These are phyloP conservation scores for Callospermophilus lateralis DNA, from an alignment of 2,113 vertebrate genomes.

Conservation along the genomic window DNA sequence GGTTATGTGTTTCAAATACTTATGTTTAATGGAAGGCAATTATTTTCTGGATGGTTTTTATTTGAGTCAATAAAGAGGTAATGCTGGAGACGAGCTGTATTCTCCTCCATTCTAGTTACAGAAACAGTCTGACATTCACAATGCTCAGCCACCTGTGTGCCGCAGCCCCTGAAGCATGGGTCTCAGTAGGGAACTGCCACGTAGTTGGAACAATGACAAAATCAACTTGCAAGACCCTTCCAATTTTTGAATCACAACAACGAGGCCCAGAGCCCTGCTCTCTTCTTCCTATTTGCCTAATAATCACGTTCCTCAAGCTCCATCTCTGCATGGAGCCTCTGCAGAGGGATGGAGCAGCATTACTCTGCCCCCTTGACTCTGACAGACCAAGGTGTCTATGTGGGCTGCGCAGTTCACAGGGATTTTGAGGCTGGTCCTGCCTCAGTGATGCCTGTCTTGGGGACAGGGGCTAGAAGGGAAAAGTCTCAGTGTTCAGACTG, in stretches of 20 bases:
- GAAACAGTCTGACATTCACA: background rate
- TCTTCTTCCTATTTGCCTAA: background rate
- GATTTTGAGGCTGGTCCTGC: background rate
- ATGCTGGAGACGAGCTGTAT: background rate
- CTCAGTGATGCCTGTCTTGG: background rate
- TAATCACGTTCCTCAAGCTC: fast-evolving
- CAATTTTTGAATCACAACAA: background rate
- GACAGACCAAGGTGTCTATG: fast-evolving
- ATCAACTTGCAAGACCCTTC: background rate
- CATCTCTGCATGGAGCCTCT: background rate
- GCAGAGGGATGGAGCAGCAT: too few relatives aligned
- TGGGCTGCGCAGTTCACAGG: fast-evolving
- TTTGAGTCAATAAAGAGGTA: slow-evolving; percentile 67
- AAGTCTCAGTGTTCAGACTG: background rate
- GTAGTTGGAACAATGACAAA: background rate
- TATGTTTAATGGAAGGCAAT: slow-evolving; percentile 28
- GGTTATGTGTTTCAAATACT: slow-evolving; percentile 34
- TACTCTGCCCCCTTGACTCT: too few relatives aligned
- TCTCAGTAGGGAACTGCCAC: background rate
- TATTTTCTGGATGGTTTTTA: slow-evolving; percentile 52
- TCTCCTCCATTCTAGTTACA: background rate
- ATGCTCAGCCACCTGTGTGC: background rate
- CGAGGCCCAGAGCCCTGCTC: background rate
- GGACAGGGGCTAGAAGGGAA: too few relatives aligned
- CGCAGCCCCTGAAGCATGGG: background rate